Base-by-base conservation (phyloP, 2,888 invertebrate genomes). In the Trichacis sp. region DNA sequence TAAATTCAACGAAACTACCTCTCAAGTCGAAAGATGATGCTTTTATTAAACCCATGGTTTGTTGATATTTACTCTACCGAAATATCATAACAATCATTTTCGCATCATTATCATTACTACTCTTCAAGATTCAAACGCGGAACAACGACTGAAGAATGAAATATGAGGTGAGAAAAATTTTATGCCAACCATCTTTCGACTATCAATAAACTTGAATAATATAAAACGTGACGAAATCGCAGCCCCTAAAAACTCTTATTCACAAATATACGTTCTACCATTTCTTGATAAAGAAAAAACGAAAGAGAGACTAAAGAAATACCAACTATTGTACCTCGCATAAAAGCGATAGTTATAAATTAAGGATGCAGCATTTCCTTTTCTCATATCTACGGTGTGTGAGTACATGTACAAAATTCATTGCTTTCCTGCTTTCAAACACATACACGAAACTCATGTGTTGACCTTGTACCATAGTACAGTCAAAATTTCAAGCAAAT, bases 401-500 rank as follows among this genome's bases (percentile, higher is more conserved):
- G 40, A 58, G 47, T 62, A 55, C 50, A 62, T 55, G 49, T 59
- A 60, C 36, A 24, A 36, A 56, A 64, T 64, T 42, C 45, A 63
- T 56, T 62, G 33, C 59, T 43, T 43, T 43, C 29, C 62, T 57
- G 63, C 57, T 60, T 63, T 63, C 43, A 65, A 59, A 60, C 60
- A 58, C 24, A n/a, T 57, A 57, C 58, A 24, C 24, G 24, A 24
- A 66, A 40, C 50, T 54, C 73, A 69, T 74, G 72, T 76, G 67
- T 73, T 59, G 46, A 50, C 71, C 69, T 71, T 69, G 70, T 69
- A 69, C 70, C 70, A 66, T 68, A 73, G 61, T 61, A 66, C 61
- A 61, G 61, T 61, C 66, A 73, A 74, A 72, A 75, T 54, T 76
- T 65, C 76, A 80, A 82, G 79, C 80, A 81, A 74, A 65, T 62